phyloP scores from a whole-genome alignment of 2,113 vertebrate genomes.

The Pollimyrus isidori region DNA sequence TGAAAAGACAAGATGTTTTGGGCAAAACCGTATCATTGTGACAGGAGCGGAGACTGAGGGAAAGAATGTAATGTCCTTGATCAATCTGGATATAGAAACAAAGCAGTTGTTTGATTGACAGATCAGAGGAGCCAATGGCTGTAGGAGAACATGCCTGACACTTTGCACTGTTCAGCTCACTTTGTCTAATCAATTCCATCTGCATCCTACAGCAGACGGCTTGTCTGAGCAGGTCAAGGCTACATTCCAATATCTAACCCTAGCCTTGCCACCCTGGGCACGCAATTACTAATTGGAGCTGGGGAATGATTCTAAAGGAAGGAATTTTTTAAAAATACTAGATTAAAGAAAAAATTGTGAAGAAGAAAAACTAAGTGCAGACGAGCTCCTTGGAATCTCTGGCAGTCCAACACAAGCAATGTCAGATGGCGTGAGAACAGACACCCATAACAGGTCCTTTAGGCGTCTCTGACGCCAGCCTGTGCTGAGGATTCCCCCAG shows the following conservation, averaged over 20 bases:
- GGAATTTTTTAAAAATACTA: background rate
- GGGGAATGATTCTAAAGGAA: background rate
- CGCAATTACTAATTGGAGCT: background rate
- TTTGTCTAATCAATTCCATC: constrained; percentile 9
- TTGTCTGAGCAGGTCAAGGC: background rate
- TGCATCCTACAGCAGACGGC: background rate
- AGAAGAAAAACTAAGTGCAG: background rate
- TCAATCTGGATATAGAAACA: background rate
- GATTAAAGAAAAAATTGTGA: background rate
- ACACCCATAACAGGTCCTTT: background rate
- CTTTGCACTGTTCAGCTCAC: background rate
- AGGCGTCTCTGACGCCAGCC: too few species aligned
- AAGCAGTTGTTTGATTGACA: background rate
- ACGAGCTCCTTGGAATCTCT: background rate
- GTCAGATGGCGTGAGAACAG: background rate
- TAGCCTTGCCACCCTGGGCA: background rate
- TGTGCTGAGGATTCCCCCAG: too few species aligned
- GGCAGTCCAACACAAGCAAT: background rate
- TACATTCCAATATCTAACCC: background rate
- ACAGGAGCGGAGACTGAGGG: background rate
- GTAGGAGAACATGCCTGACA: background rate
- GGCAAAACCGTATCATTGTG: background rate
- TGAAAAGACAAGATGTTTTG: background rate
- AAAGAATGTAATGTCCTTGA: background rate
- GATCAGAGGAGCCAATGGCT: background rate